Conservation (phyloP, 2,888 invertebrate genomes). For the Archaeoteleia sp. region DNA sequence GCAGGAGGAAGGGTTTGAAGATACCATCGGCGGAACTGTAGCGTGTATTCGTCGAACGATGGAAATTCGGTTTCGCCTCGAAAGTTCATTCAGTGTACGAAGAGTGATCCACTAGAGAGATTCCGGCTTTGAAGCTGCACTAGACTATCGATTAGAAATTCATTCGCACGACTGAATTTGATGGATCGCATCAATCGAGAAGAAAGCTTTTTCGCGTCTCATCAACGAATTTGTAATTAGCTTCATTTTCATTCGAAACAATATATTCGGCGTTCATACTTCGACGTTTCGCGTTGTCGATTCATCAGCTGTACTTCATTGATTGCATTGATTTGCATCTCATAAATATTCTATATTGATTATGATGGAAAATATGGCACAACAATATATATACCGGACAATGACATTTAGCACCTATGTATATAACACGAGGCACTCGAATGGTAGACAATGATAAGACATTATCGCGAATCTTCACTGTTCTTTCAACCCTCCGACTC, state of each 20-base stretch:
- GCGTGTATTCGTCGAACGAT: conserved; percentile 47
- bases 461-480: no score
- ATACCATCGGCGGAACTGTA: conserved; percentile 49
- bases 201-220: conserved; percentile 3
- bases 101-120: conserved; percentile 48
- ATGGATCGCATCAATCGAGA: conserved; percentile 34
- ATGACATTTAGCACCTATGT: no score
- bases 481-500: conserved; percentile 49
- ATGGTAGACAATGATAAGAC: no score
- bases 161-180: conserved; percentile 30
- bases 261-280: no score
- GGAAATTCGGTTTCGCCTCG: conserved; percentile 50
- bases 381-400: no score
- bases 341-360: no score
- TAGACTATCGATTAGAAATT: conserved; percentile 41
- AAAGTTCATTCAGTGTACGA: conserved; percentile 50
- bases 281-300: not conserved
- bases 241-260: conserved; percentile 9
- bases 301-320: not conserved
- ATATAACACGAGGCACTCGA: no score
- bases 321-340: no score
- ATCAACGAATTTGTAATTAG: conserved; percentile 21
- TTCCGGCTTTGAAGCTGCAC: conserved; percentile 49
- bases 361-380: no score
- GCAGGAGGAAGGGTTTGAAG: conserved; percentile 42